Evolutionary conservation across 1,140 invertebrate species (phyloP), one percentile per base, ranked within the genome.

Genomic region (Dendrolimus kikuchii): DNA sequence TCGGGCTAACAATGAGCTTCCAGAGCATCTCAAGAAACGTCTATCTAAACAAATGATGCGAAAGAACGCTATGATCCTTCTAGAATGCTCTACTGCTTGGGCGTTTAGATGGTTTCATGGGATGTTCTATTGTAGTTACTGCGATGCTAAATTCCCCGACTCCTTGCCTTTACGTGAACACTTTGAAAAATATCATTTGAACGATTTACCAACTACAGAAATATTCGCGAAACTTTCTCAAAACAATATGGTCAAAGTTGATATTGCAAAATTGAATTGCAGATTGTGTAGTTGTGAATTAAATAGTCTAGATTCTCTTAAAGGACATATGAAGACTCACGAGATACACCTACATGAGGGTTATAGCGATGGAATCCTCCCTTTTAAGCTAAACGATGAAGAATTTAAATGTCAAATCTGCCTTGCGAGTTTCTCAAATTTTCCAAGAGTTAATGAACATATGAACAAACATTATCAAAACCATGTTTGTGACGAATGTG

Each of bases 401-500:
- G 68, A 55, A 5, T 82, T 69, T 50, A 49, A 64, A 5, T 86
- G 82, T 55, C 79, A 82, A 49, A 74, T 66, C 46, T 86, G 83
- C 52, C 62, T 53, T 23, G 46, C 51, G 5, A 47, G 55, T n/a
- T 81, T 76, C 55, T 10, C 53, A 0, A 77, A 60, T 39, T 85
- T 84, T 49, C 47, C 72, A 0, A 81, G 81, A 64, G 59, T 81
- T 6, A 84, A 84, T 46, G 74, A 77, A 41, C 88, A 89, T 39
- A 81, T 88, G 73, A 81, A 83, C 44, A 74, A 71, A 4, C 88
- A 89, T 55, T 82, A 78, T 47, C 68, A 77, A 43, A 84, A 75
- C 40, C 92, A 95, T 66, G 89, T 93, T 60, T 90, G 89, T 64
- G 89, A 90, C 5, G 78, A 90, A 38, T 95, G 94, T 68, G 90